phyloP scores from a whole-genome alignment of 2,113 vertebrate species.

The Bambusicola thoracicus region DNA sequence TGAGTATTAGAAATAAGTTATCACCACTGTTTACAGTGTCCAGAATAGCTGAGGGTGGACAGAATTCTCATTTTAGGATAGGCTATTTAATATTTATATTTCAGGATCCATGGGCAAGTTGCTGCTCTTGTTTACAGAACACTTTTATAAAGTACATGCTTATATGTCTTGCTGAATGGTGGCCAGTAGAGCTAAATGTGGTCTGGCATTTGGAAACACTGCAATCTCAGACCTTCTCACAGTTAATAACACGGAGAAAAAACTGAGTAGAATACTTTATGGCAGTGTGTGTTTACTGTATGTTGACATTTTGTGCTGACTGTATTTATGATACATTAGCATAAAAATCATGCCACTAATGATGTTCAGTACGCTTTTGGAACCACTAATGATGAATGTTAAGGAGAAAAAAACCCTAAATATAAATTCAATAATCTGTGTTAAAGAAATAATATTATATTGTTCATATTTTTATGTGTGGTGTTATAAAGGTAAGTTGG shows the following conservation, averaged over 20 bases:
- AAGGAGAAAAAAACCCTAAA: neutral
- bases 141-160: neutral
- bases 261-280: neutral
- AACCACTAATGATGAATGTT: neutral
- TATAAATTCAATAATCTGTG: neutral
- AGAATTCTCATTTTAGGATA: neutral
- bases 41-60: neutral
- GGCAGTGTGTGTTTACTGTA: neutral
- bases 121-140: neutral
- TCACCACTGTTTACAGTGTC: neutral
- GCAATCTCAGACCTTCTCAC: neutral
- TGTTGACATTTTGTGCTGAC: neutral
- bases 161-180: neutral
- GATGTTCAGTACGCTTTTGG: neutral
- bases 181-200: neutral
- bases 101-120: neutral
- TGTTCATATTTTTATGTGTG: neutral
- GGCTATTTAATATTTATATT: neutral
- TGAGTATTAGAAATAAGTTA: neutral
- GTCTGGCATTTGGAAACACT: neutral
- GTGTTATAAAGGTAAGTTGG: neutral
- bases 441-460: neutral
- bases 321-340: neutral
- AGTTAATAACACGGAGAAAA: neutral
- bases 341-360: slow-evolving; percentile 7